Base-by-base conservation (phyloP, 2,113 vertebrate species). In the Ictidomys tridecemlineatus region DNA sequence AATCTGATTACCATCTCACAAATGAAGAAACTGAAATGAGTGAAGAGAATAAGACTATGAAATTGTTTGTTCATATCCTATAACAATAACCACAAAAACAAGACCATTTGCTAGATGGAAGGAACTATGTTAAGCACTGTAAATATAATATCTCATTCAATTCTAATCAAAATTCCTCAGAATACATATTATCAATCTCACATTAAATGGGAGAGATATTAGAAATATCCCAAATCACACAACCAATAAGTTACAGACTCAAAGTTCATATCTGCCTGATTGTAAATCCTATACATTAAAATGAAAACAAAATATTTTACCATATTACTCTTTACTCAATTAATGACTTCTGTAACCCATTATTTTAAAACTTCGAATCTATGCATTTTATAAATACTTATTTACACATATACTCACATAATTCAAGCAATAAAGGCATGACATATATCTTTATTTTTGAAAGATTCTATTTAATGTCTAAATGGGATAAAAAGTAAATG, bases 281-380 rank as follows among this genome's bases (percentile, higher is more conserved):
- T 93, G 9, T 58, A 88, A 94, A 93, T 80, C 5, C 5, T 82
- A 8, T 65, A 8, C 48, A 88, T 79, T 79, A 5, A 89, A 85
- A 63, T 85, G 18, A 58, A 65, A 93, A 67, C 53, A 72, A 69
- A 45, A 26, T 82, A 2, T 16, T 39, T 10, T 80, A 42, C 32
- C 32, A 45, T 73, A 78, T 61, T 30, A 61, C 9, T 53, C 2
- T 39, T 74, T 63, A 37, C n/a, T 83, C 53, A 79, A 84, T 73
- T 74, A 96, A 83, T 89, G 42, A 85, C 5, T 84, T 72, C 53
- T 32, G 73, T 22, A 58, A 51, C 2, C 65, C 30, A 89, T 34
- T 97, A 24, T 58, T 65, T 82, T 92, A 95, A 93, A 96, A 89
- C 79, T 76, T 7, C 42, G 4, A 94, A 48, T 26, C 17, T 83